These are phyloP conservation scores for Manis pentadactyla DNA, from an alignment of 2,797 vertebrate species.

Conservation along the genomic window DNA sequence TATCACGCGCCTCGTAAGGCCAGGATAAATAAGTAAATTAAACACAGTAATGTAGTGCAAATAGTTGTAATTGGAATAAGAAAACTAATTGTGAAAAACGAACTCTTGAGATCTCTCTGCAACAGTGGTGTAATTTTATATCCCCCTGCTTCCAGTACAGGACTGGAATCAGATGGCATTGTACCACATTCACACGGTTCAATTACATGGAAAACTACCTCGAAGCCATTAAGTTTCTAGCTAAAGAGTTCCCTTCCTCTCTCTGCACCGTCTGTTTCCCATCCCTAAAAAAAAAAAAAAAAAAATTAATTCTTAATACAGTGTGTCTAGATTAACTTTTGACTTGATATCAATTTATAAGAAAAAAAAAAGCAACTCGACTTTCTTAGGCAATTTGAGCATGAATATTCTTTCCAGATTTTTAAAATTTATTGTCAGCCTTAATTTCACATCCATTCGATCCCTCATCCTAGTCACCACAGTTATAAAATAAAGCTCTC, in stretches of 20 bases:
- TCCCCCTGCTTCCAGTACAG: not conserved
- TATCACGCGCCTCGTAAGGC: not conserved
- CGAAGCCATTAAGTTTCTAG: not conserved
- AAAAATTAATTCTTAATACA: not conserved
- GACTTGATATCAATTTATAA: not conserved
- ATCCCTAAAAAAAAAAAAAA: not conserved
- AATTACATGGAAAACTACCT: not conserved
- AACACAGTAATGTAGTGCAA: not conserved
- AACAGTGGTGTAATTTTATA: not conserved
- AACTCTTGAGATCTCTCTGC: not conserved
- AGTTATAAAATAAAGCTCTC: not conserved
- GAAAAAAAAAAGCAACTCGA: not conserved
- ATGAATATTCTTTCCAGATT: not conserved
- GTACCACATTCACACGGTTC: not conserved
- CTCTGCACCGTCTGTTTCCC: not conserved
- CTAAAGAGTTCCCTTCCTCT: not conserved
- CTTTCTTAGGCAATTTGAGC: not conserved
- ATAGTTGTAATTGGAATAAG: not conserved
- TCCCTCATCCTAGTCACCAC: not conserved
- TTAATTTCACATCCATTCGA: not conserved
- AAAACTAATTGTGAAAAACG: not conserved
- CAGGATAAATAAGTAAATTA: not conserved
- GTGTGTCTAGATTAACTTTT: not conserved
- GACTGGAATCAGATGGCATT: not conserved
- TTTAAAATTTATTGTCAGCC: not conserved